These are phyloP conservation scores for Deilephila porcellus DNA, from an alignment of 2,888 invertebrate genomes.

Conservation along the genomic window DNA sequence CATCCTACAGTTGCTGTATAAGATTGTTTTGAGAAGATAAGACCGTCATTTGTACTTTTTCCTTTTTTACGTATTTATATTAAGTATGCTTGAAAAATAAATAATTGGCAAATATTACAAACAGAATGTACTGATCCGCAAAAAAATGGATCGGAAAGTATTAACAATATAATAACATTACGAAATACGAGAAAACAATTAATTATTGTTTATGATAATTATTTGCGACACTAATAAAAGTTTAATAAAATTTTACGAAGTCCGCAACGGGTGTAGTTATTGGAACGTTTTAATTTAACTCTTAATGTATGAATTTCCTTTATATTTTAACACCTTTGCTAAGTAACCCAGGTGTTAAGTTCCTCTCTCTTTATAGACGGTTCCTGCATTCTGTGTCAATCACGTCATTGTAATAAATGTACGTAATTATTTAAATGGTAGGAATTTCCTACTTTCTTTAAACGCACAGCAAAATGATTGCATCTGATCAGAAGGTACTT, in stretches of 20 bases:
- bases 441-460: no score
- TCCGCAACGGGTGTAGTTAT: background rate
- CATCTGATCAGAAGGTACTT: no score
- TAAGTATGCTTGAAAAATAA: no score
- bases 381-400: no score
- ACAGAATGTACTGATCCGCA: background rate
- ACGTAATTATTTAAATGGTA: no score
- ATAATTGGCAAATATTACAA: no score
- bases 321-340: background rate
- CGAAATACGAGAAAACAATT: background rate
- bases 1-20: no score
- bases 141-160: background rate
- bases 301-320: background rate
- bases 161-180: background rate
- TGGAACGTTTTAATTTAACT: slow-evolving; percentile 3
- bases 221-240: slow-evolving; percentile 14
- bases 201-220: slow-evolving; percentile 19
- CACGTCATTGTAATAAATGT: no score
- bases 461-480: no score
- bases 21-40: no score
- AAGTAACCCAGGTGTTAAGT: background rate
- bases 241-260: slow-evolving; percentile 11
- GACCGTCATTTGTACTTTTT: no score
- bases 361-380: background rate
- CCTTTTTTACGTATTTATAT: no score